Base-by-base conservation (phyloP, 1,140 invertebrate species). In the Oryctes rhinoceros region DNA sequence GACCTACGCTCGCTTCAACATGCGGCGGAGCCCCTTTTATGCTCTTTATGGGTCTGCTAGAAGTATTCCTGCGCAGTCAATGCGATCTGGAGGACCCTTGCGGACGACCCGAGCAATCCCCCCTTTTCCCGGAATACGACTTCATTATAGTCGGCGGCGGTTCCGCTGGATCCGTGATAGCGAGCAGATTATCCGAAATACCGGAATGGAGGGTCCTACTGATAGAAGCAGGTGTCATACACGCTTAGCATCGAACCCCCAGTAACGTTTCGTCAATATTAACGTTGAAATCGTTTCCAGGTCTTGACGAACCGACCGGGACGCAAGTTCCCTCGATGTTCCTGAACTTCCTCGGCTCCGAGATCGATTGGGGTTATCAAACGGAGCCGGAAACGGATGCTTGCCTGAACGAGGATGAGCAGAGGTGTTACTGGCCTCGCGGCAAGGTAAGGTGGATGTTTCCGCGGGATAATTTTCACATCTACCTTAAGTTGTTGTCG, bases 71-170 rank as follows among this genome's bases (percentile, higher is more conserved):
- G 39, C 89, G 94, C 10, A 95, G 94, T 59, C 94, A 96, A 84
- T 96, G 94, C 85, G 94, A 96, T 83, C 89, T 96, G 78, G 94
- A 95, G 85, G 94, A 96, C 87, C 94, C 94, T 4, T 96, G 94
- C 85, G 93, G 93, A 35, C 89, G 94, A 65, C 92, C 93, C 0
- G 86, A 90, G 82, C 89, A 89, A 30, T 84, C 83, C 4, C 85
- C 83, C 2, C 48, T 86, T 4, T 80, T 86, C 4, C 84, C 84
- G 3, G 92, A 92, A 83, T 96, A 96, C 87, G 94, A 96, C 88
- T 96, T 96, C 88, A 94, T 96, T 81, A 92, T 96, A 30, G 93
- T 98, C 78, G 97, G 97, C 1, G 95, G 94, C 4, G 97, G 97
- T 0, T 96, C 96, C 13, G 94, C 94, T 0, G 96, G 96, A 9